phyloP scores from a whole-genome alignment of 2,113 vertebrate genomes.

The Tetrax tetrax region DNA sequence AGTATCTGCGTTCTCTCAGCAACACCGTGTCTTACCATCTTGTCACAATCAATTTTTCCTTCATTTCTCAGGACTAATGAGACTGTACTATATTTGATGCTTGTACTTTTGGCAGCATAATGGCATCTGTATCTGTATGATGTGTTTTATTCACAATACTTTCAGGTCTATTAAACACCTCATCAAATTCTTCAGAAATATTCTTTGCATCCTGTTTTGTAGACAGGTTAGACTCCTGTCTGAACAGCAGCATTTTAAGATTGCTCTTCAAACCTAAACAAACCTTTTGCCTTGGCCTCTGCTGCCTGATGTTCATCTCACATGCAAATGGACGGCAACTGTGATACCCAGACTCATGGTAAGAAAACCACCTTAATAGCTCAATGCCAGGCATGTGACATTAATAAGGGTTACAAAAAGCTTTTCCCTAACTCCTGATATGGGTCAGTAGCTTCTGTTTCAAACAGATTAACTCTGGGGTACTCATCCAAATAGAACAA shows the following conservation, averaged over 20 bases:
- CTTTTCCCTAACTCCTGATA: background rate
- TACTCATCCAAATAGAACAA: slow-evolving; percentile 7
- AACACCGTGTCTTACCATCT: slow-evolving; percentile 30
- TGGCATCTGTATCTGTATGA: slow-evolving; percentile 60
- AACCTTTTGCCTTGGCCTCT: background rate
- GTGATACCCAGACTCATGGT: background rate
- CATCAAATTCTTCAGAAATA: slow-evolving; percentile 64
- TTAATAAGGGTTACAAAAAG: background rate
- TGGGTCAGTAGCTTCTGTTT: slow-evolving; percentile 37
- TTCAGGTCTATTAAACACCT: slow-evolving; percentile 69
- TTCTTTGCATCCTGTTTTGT: slow-evolving; percentile 63
- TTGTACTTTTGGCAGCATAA: slow-evolving; percentile 56
- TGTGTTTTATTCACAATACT: slow-evolving; percentile 65
- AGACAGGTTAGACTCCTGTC: slow-evolving; percentile 43
- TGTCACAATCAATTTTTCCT: slow-evolving; percentile 43
- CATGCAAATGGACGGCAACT: background rate
- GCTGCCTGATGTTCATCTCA: background rate
- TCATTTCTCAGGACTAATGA: slow-evolving; percentile 51
- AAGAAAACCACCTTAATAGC: background rate
- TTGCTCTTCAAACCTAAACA: slow-evolving; percentile 22
- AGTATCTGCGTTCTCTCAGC: background rate
- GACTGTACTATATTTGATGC: slow-evolving; percentile 28
- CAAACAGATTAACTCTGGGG: background rate
- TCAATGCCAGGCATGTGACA: background rate
- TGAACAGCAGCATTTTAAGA: slow-evolving; percentile 37